Percentiles rank a stretch among this genome's conserved stretches.
Evolutionary conservation across 2,888 invertebrate genomes (phyloP).

Genomic region (Autographa gamma): DNA sequence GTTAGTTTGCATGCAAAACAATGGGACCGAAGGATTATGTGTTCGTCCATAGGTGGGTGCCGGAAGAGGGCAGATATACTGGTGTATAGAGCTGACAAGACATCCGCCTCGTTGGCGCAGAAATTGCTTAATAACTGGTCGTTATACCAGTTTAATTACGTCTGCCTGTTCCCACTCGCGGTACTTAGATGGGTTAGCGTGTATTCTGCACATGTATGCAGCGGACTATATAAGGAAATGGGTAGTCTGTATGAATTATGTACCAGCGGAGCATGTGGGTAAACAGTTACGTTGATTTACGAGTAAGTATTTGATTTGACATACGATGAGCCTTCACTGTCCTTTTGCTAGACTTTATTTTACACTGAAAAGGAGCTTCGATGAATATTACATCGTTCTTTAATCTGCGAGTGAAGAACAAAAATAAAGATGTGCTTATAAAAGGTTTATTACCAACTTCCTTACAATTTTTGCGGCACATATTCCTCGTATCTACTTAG

Average conservation of each 20-base stretch:
- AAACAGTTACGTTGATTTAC: not conserved
- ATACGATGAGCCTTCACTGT: not conserved
- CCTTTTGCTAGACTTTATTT: not conserved
- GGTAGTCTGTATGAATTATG: conserved; percentile 5
- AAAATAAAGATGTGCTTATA: not conserved
- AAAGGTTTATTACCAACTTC: no score
- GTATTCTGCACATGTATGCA: conserved; percentile 16
- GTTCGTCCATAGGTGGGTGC: conserved; percentile 37
- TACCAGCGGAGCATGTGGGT: not conserved
- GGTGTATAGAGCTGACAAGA: conserved; percentile 61
- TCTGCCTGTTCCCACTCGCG: conserved; percentile 58
- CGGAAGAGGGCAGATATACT: conserved; percentile 44
- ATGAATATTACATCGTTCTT: not conserved
- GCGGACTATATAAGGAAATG: conserved; percentile 7
- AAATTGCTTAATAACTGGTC: conserved; percentile 83
- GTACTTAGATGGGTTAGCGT: conserved; percentile 23
- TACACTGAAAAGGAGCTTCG: not conserved
- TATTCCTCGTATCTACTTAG: conserved; percentile 47
- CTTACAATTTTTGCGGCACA: conserved; percentile 40
- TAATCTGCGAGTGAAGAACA: not conserved
- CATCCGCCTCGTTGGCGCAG: conserved; percentile 74
- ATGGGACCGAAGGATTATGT: conserved; percentile 41
- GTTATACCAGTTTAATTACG: conserved; percentile 84
- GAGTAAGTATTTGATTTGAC: not conserved
- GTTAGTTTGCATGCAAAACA: conserved; percentile 51